Evolutionary conservation across 2,888 invertebrate species (phyloP).

Genomic region (Brachyptera putata): DNA sequence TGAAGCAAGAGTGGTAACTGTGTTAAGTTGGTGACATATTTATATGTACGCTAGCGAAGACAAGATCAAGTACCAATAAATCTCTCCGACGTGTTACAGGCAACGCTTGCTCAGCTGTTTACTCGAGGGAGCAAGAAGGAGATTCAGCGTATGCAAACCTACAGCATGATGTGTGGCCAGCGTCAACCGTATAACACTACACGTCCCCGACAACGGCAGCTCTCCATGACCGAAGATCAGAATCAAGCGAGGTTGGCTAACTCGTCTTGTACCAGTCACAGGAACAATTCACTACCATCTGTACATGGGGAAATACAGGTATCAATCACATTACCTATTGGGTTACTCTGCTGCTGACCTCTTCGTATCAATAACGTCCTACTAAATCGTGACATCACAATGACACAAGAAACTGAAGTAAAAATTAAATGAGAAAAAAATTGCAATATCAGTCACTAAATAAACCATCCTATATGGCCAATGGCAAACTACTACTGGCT

Average conservation of each 20-base stretch:
- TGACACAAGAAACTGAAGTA: too few species aligned
- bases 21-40: too few species aligned
- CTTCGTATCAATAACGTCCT: too few species aligned
- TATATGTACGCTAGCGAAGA: too few species aligned
- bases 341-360: not conserved
- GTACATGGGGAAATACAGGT: not conserved
- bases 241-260: not conserved
- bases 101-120: constrained; percentile 42
- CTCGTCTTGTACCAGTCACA: not conserved
- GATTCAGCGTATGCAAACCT: constrained; percentile 38
- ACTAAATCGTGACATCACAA: too few species aligned
- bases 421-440: too few species aligned
- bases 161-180: constrained; percentile 4
- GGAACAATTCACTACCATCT: not conserved
- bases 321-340: not conserved
- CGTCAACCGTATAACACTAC: not conserved
- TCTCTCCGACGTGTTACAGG: constrained; percentile 44
- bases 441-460: too few species aligned
- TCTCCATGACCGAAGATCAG: not conserved
- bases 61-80: too few species aligned
- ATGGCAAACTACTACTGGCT: too few species aligned
- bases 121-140: constrained; percentile 26
- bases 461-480: too few species aligned
- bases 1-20: too few species aligned
- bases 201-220: not conserved